Evolutionary conservation across 1,140 invertebrate species (phyloP).

Genomic region (Drosophila kohkoa): DNA sequence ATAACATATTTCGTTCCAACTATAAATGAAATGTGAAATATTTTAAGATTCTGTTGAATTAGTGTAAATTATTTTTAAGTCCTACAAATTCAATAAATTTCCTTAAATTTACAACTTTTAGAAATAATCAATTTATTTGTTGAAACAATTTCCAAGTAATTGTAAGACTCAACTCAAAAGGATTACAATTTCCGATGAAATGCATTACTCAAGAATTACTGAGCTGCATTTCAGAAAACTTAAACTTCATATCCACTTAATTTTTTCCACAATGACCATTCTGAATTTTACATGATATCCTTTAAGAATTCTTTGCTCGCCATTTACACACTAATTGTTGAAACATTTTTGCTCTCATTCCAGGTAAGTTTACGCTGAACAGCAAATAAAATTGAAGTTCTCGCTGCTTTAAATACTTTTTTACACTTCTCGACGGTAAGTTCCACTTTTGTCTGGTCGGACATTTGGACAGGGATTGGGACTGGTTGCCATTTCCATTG

Average conservation of each 20-base stretch:
- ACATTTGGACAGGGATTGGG: conserved; percentile 2
- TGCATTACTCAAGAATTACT: no score
- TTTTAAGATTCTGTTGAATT: no score
- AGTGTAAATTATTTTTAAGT: no score
- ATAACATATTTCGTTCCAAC: no score
- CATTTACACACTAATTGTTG: conserved; percentile 43
- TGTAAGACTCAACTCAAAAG: no score
- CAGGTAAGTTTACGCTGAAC: conserved; percentile 62
- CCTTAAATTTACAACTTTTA: no score
- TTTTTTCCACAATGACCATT: neutral
- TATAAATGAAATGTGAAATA: no score
- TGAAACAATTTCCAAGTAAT: no score
- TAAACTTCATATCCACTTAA: neutral
- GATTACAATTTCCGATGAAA: no score
- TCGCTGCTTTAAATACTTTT: conserved; percentile 51
- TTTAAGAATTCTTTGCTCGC: neutral
- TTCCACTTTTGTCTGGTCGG: conserved; percentile 23
- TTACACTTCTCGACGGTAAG: conserved; percentile 39
- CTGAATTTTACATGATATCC: neutral
- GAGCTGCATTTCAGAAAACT: no score
- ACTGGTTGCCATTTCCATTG: conserved; percentile 5
- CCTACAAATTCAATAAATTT: no score
- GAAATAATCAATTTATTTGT: no score
- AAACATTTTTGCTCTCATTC: conserved; percentile 37
- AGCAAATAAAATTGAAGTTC: conserved; percentile 19